phyloP scores from a whole-genome alignment of 2,113 vertebrate species.

The Monarcha castaneiventris region DNA sequence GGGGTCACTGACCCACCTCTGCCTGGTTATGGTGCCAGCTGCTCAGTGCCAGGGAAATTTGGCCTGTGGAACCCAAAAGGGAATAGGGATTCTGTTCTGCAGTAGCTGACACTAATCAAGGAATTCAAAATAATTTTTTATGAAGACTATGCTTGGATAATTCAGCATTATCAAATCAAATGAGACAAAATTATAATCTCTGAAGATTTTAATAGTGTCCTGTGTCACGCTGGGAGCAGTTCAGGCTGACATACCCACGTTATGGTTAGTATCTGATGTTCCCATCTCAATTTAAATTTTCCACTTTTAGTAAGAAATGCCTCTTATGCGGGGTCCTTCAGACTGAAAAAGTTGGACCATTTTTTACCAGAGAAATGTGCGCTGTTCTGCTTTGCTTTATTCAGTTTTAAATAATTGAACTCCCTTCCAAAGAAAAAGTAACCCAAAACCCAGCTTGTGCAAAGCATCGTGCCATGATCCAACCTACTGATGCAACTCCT shows the following conservation, averaged over 20 bases:
- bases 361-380: neutral
- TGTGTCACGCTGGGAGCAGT: neutral
- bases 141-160: neutral
- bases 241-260: neutral
- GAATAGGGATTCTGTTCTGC: neutral
- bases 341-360: neutral
- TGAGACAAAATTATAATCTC: neutral
- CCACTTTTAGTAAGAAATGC: neutral
- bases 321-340: neutral
- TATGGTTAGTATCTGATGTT: neutral
- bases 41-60: neutral
- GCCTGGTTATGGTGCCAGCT: neutral
- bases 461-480: neutral
- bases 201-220: neutral
- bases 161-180: neutral
- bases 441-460: slow-evolving; percentile 17
- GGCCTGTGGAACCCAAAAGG: neutral
- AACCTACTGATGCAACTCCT: slow-evolving; percentile 11
- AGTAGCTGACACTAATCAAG: neutral
- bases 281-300: neutral
- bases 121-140: neutral
- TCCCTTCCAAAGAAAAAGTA: slow-evolving; percentile 14
- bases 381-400: slow-evolving; percentile 10
- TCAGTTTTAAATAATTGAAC: neutral
- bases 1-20: neutral